Percentiles rank a stretch among this genome's conserved stretches.
phyloP scores from a whole-genome alignment of 2,888 invertebrate species.

The Troglohyphantes excavatus region DNA sequence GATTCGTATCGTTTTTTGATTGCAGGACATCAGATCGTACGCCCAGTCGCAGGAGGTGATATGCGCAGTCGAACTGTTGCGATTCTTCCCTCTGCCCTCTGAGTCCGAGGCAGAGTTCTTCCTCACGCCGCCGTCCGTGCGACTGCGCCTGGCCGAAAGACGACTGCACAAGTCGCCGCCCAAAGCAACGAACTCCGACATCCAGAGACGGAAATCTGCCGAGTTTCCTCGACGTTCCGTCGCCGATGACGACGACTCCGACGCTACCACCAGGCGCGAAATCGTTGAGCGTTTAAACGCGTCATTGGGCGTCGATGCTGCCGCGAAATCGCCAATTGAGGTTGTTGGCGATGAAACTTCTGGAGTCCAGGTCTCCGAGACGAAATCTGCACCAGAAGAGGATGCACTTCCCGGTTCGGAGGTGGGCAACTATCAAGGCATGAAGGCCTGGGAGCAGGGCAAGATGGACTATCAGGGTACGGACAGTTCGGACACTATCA shows the following conservation, averaged over 20 bases:
- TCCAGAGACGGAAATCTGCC: conserved; percentile 57
- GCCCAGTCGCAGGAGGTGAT: conserved; percentile 40
- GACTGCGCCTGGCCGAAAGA: conserved; percentile 41
- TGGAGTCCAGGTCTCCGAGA: not conserved
- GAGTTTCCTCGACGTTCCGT: not conserved
- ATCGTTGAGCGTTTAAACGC: not conserved
- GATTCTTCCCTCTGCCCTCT: conserved; percentile 69
- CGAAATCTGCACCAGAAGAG: not conserved
- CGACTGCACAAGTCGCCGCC: not conserved
- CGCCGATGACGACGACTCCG: not conserved
- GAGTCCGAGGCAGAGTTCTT: conserved; percentile 68
- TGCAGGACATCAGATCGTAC: conserved; percentile 68
- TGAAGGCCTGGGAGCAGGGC: conserved; percentile 87
- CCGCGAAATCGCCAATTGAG: not conserved
- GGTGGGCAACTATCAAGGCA: conserved; percentile 78
- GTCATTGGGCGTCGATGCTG: not conserved
- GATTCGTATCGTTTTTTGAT: not conserved
- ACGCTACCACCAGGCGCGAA: not conserved
- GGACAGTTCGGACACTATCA: conserved; percentile 97
- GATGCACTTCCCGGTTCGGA: conserved; percentile 68
- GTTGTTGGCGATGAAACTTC: not conserved
- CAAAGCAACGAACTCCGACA: not conserved
- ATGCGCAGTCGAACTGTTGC: conserved; percentile 61
- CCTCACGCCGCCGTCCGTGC: conserved; percentile 68
- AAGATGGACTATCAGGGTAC: conserved; percentile 97